Conservation (phyloP, 2,888 invertebrate genomes). For the Eudemis profundana region DNA sequence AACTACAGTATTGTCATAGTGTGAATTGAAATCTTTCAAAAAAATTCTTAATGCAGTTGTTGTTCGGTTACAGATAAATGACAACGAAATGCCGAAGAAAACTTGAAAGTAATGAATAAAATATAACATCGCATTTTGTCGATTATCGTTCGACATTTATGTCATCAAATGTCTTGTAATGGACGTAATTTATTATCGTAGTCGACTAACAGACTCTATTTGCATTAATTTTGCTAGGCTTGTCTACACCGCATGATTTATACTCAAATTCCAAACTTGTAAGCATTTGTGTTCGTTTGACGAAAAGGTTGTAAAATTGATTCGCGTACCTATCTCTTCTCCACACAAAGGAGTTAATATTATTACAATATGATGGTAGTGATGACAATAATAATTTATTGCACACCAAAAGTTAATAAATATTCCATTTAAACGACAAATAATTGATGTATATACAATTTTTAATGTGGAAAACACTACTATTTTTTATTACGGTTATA, state of each 20-base stretch:
- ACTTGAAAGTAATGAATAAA: not conserved
- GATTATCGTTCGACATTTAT: slow-evolving; percentile 16
- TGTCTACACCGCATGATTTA: slow-evolving; percentile 17
- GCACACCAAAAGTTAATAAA: too few species aligned
- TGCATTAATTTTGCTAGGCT: slow-evolving; percentile 19
- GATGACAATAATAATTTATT: too few species aligned
- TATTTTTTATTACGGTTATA: not conserved
- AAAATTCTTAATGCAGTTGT: too few species aligned
- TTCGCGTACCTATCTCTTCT: too few species aligned
- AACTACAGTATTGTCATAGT: too few species aligned
- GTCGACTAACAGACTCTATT: slow-evolving; percentile 11
- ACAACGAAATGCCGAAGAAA: not conserved
- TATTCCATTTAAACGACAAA: too few species aligned
- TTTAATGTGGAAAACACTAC: not conserved
- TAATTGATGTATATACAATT: too few species aligned
- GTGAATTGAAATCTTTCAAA: too few species aligned
- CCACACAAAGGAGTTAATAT: too few species aligned
- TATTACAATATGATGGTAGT: too few species aligned
- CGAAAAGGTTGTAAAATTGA: not conserved
- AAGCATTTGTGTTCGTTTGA: slow-evolving; percentile 11
- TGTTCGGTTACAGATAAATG: not conserved
- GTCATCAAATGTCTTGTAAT: slow-evolving; percentile 18
- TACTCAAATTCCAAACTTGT: slow-evolving; percentile 14
- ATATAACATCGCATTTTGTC: not conserved
- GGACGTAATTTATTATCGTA: slow-evolving; percentile 12